Percentiles rank a stretch among this genome's conserved stretches.
Conservation (phyloP, 2,888 invertebrate genomes). For the Pantelozetes paolii region DNA sequence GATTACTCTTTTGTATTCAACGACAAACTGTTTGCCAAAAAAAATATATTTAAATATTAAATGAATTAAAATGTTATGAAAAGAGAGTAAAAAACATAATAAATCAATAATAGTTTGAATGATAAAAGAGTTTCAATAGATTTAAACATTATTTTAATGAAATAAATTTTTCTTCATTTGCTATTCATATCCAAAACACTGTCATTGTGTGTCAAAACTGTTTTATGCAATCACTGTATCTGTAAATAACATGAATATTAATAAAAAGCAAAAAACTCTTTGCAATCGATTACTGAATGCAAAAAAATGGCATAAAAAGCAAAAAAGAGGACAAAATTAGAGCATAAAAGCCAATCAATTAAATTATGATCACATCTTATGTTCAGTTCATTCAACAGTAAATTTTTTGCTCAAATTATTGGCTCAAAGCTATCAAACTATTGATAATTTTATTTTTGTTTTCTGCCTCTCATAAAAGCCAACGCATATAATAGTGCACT, state of each 20-base stretch:
- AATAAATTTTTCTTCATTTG: background rate
- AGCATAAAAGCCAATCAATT: constrained; percentile 3
- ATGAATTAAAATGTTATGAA: no score
- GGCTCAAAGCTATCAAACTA: background rate
- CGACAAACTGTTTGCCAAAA: no score
- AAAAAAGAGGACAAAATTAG: background rate
- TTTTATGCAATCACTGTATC: background rate
- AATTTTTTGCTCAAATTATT: background rate
- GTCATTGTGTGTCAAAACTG: background rate
- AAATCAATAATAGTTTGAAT: background rate
- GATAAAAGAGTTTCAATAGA: background rate
- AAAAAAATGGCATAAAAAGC: background rate
- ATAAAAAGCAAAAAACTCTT: background rate
- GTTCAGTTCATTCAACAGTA: background rate
- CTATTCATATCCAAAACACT: background rate
- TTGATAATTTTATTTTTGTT: background rate
- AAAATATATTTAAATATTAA: no score
- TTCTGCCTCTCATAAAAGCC: background rate
- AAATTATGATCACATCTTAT: background rate
- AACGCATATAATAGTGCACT: no score
- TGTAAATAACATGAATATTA: background rate
- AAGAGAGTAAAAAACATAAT: no score
- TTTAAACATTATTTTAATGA: background rate
- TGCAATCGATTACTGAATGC: background rate
- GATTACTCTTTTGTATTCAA: no score